phyloP scores from a whole-genome alignment of 2,888 invertebrate genomes.

The Mythimna vitellina region DNA sequence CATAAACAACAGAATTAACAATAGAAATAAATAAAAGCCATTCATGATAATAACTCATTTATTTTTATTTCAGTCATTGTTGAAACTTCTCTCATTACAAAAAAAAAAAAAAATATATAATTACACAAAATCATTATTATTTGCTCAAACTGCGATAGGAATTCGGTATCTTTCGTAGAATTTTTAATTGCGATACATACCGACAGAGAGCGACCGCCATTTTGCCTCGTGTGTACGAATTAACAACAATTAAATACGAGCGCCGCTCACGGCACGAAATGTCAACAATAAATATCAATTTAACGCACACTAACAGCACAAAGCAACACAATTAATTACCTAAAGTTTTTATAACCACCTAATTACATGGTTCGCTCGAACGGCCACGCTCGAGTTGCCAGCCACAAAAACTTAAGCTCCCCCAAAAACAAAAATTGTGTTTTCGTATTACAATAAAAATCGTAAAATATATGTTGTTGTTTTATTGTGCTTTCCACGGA shows the following conservation, averaged over 20 bases:
- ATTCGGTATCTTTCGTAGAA: conserved; percentile 46
- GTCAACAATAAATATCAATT: conserved; percentile 88
- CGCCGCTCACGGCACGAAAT: conserved; percentile 79
- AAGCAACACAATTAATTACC: conserved; percentile 85
- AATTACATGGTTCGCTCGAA: conserved; percentile 85
- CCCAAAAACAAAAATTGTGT: conserved; percentile 45
- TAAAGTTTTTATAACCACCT: conserved; percentile 84
- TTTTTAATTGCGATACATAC: conserved; percentile 64
- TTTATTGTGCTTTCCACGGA: conserved; percentile 46
- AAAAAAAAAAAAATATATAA: conserved; percentile 52
- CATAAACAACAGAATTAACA: conserved; percentile 24
- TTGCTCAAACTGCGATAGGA: conserved; percentile 45
- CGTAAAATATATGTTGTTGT: conserved; percentile 39
- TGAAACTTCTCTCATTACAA: conserved; percentile 36
- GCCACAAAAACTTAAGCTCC: conserved; percentile 48
- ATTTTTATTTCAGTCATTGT: conserved; percentile 38
- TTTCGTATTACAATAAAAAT: conserved; percentile 39
- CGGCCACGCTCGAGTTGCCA: conserved; percentile 63
- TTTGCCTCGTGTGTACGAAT: conserved; percentile 61
- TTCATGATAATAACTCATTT: conserved; percentile 16
- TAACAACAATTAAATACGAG: conserved; percentile 76
- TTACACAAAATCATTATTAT: conserved; percentile 30
- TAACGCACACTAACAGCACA: conserved; percentile 77
- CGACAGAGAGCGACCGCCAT: conserved; percentile 52
- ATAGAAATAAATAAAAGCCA: conserved; percentile 31